Conservation (phyloP, 2,113 vertebrate species). For the Proteles cristata region DNA sequence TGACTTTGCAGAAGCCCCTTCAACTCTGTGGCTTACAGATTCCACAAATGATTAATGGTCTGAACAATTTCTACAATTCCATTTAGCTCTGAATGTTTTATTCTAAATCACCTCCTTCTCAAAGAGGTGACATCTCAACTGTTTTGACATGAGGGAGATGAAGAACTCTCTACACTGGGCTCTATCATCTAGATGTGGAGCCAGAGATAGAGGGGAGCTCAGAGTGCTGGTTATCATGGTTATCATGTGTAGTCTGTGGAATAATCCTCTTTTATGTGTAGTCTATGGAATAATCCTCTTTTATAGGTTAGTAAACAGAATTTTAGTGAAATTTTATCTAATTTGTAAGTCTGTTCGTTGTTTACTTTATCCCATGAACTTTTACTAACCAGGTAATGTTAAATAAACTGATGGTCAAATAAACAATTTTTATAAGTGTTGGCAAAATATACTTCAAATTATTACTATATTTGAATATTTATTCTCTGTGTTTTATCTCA, state of each 20-base stretch:
- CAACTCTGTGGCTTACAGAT: neutral
- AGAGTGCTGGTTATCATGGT: neutral
- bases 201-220: neutral
- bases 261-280: no score
- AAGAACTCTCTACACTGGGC: neutral
- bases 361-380: neutral
- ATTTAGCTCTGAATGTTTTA: neutral
- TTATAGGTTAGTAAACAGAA: neutral
- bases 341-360: neutral
- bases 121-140: neutral
- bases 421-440: neutral
- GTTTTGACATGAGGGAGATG: neutral
- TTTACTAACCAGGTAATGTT: neutral
- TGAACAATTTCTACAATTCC: neutral
- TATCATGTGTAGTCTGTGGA: rapidly evolving
- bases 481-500: neutral
- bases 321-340: neutral
- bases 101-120: neutral
- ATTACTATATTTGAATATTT: neutral
- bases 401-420: neutral
- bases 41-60: neutral
- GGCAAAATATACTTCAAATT: neutral
- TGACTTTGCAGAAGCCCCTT: neutral
- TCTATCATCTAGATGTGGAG: neutral
- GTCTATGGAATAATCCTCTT: neutral